Percentiles rank a stretch among this genome's conserved stretches.
These are phyloP conservation scores for Acrobasis consociella DNA, from an alignment of 2,888 invertebrate species.

Conservation along the genomic window DNA sequence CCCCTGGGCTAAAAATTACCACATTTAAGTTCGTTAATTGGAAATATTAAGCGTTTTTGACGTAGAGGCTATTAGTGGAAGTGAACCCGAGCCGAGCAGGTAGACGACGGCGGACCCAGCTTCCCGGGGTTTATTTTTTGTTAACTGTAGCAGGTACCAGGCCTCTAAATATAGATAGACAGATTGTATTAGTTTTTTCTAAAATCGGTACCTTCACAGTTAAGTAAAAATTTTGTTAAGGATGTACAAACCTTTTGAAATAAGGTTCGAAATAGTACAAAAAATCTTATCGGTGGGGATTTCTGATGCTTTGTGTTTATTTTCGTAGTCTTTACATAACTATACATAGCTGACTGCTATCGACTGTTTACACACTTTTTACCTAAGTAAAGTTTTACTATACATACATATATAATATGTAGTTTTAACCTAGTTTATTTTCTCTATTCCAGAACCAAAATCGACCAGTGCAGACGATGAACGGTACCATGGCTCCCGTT, in stretches of 20 bases:
- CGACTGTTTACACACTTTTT: background rate
- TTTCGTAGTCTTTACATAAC: background rate
- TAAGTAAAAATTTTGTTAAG: conserved; percentile 29
- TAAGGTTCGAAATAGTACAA: conserved; percentile 34
- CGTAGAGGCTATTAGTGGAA: conserved; percentile 66
- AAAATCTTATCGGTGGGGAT: conserved; percentile 16
- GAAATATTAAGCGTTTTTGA: conserved; percentile 69
- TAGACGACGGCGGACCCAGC: conserved; percentile 66
- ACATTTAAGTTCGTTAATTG: conserved; percentile 71
- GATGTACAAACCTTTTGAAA: conserved; percentile 33
- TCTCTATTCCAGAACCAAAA: conserved; percentile 75
- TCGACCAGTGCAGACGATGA: conserved; percentile 80
- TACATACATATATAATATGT: too few relatives aligned
- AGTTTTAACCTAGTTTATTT: conserved; percentile 35
- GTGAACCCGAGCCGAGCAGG: conserved; percentile 67
- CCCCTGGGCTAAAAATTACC: conserved; percentile 61
- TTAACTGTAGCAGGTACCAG: conserved; percentile 69
- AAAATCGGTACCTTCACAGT: conserved; percentile 28
- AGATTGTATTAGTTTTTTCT: conserved; percentile 59
- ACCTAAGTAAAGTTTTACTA: background rate
- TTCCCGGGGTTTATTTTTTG: conserved; percentile 65
- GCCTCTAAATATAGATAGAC: conserved; percentile 50
- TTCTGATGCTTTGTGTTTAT: conserved; percentile 25
- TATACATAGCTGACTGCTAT: background rate
- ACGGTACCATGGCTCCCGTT: conserved; percentile 51